Evolutionary conservation across 1,140 invertebrate species (phyloP).

Genomic region (Pentalonia nigronervosa): DNA sequence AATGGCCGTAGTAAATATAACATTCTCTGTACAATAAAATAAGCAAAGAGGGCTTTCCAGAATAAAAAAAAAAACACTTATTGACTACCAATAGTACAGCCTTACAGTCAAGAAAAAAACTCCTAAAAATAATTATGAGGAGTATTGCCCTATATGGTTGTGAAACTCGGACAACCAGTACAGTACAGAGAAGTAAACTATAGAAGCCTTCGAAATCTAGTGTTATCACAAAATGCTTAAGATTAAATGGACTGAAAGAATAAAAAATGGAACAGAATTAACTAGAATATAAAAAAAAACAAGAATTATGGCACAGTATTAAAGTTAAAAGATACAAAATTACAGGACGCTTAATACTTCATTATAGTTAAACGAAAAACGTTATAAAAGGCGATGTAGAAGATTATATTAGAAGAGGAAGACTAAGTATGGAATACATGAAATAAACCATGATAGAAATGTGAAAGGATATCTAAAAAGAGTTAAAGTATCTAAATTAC

Average conservation of each 20-base stretch:
- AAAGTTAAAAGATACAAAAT: constrained; percentile 37
- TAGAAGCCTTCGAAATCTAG: constrained; percentile 53
- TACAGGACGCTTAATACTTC: constrained; percentile 26
- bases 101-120: not conserved
- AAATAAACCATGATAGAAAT: not conserved
- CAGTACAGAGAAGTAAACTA: constrained; percentile 28
- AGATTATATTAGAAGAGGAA: constrained; percentile 19
- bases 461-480: not conserved
- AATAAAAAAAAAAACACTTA: constrained; percentile 24
- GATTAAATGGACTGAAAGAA: constrained; percentile 47
- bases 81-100: not conserved
- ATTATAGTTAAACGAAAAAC: not conserved
- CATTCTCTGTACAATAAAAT: not conserved
- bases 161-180: constrained; percentile 47
- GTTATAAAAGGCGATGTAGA: constrained; percentile 10
- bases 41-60: constrained; percentile 1
- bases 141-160: constrained; percentile 31
- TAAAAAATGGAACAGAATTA: constrained; percentile 45
- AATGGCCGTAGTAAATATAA: not conserved
- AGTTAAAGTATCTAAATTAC: constrained; percentile 8
- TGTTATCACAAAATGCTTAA: constrained; percentile 53
- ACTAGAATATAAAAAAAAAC: constrained; percentile 25
- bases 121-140: not conserved
- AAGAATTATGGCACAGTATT: constrained; percentile 7
- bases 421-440: constrained; percentile 32